Evolutionary conservation across 2,888 invertebrate species (phyloP), one percentile per base, ranked within the genome.

Genomic region (Flexamia atlantica): DNA sequence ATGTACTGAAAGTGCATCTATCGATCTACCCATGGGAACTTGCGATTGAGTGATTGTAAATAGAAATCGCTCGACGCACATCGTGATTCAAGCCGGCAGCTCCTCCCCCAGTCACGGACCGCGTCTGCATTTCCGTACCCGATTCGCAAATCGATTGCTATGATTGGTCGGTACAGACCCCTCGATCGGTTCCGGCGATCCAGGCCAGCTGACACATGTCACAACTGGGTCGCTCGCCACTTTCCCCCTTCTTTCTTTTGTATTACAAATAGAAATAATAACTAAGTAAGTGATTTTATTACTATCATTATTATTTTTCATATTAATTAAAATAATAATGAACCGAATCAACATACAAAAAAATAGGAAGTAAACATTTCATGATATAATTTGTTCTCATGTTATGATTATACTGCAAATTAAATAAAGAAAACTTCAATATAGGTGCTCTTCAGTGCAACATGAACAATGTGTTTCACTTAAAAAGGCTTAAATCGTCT

Each of bases 71-170:
- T 25, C 40, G 14, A 28, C 30, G 25, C 28, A 30, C 57, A 57
- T 57, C 57, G 20, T 57, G 23, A 57, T 57, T 57, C 57, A 57
- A 57, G 57, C 57, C 28, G 3, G 57, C 64, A 30, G 64, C 40
- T 30, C 25, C 28, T 68, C 30, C 36, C 17, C 4, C n/a, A 12
- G 0, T 68, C 68, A 17, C 30, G 68, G 30, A 7, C 36, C 30
- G 36, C 72, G 36, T 72, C 64, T 64, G 64, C 64, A 64, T 64
- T 64, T 64, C 64, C 64, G 64, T 64, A 64, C 64, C 64, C 28
- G 64, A 64, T 72, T 72, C 72, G 72, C 40, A 72, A 36, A 36
- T 36, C 72, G 72, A 72, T 72, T 40, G 72, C 72, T 72, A 72
- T 72, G 72, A 72, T 72, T 64, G 64, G 64, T 64, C 25, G 2